phyloP scores from a whole-genome alignment of 2,113 vertebrate species.

The Esox niger region DNA sequence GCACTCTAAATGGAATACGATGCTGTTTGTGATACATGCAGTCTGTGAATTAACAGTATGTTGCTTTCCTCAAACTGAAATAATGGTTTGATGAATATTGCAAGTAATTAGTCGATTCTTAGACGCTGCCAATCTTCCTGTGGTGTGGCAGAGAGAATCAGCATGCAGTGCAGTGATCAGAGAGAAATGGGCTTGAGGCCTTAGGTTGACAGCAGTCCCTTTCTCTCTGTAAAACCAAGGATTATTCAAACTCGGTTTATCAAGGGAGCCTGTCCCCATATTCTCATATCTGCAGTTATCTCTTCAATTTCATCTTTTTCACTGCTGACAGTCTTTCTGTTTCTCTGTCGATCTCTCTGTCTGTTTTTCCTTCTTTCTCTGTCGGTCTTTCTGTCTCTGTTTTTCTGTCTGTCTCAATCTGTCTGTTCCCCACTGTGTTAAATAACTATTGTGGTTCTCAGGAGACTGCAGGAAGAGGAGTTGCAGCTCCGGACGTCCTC shows the following conservation, averaged over 20 bases:
- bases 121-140: constrained; percentile 45
- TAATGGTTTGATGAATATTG: constrained; percentile 55
- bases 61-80: neutral
- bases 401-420: neutral
- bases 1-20: too few relatives aligned
- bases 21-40: neutral
- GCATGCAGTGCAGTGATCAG: constrained; percentile 64
- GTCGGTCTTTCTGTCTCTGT: too few relatives aligned
- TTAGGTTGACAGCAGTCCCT: constrained; percentile 10
- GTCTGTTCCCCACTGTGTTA: neutral
- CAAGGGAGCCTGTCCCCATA: neutral
- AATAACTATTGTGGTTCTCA: constrained; percentile 41
- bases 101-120: constrained; percentile 44
- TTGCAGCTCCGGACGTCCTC: constrained; percentile 90
- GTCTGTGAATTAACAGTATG: neutral
- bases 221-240: constrained; percentile 31
- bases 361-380: neutral
- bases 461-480: constrained; percentile 89
- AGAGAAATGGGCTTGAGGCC: constrained; percentile 63
- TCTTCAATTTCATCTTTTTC: neutral
- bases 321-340: too few relatives aligned
- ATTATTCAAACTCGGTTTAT: constrained; percentile 26
- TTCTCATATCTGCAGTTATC: neutral
- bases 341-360: neutral
- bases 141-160: constrained; percentile 45